Percentiles rank a stretch among this genome's conserved stretches.
Evolutionary conservation across 2,888 invertebrate species (phyloP).

Genomic region (Gandaritis pyraliata): DNA sequence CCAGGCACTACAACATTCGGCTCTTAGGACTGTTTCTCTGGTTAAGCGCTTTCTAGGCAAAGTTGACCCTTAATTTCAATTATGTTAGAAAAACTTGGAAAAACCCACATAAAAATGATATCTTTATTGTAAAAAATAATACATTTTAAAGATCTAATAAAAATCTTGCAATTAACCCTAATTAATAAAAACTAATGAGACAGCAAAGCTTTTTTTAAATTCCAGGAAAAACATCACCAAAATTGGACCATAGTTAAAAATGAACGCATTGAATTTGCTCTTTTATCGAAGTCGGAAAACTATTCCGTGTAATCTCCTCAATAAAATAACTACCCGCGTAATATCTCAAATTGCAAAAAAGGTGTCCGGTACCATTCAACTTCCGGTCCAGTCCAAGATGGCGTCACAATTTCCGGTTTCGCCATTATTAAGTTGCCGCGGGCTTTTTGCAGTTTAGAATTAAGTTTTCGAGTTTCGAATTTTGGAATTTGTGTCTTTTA

Average conservation of each 20-base stretch:
- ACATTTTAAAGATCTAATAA: too few relatives aligned
- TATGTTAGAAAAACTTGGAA: too few relatives aligned
- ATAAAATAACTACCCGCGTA: conserved; percentile 31
- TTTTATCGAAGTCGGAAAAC: background rate
- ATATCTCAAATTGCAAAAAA: conserved; percentile 36
- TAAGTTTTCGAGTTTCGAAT: conserved; percentile 37
- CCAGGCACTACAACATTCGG: too few relatives aligned
- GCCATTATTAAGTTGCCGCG: conserved; percentile 48
- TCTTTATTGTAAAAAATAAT: too few relatives aligned
- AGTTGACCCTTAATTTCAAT: too few relatives aligned
- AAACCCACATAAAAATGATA: too few relatives aligned
- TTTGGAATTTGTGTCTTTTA: conserved; percentile 18
- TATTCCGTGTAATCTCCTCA: conserved; percentile 1
- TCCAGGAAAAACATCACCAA: too few relatives aligned
- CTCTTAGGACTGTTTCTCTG: too few relatives aligned
- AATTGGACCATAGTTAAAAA: background rate
- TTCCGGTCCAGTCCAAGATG: conserved; percentile 51
- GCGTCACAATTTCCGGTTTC: conserved; percentile 50
- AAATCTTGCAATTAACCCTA: too few relatives aligned
- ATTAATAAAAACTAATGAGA: too few relatives aligned
- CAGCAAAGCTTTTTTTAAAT: too few relatives aligned
- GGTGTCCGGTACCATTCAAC: conserved; percentile 41
- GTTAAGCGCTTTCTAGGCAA: too few relatives aligned
- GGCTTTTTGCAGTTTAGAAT: conserved; percentile 43
- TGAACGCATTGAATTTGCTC: background rate